Conservation (phyloP, 2,797 vertebrate species). For the Neosilurus hyrtlii region DNA sequence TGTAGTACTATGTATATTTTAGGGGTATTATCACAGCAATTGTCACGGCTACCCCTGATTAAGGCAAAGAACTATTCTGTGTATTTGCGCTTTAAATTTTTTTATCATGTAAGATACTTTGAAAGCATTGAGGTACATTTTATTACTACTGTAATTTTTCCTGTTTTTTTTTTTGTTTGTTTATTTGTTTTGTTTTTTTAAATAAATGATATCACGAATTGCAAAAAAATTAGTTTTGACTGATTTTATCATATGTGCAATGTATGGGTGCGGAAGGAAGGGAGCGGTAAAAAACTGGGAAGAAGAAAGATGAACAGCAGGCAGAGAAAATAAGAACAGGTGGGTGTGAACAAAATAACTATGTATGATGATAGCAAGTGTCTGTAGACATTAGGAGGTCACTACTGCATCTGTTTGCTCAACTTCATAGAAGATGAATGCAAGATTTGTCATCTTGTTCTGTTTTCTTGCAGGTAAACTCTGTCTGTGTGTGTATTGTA, state of each 20-base stretch:
- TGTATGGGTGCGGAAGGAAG: background rate
- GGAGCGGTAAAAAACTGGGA: background rate
- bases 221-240: background rate
- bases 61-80: constrained; percentile 77
- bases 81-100: constrained; percentile 79
- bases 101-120: constrained; percentile 68
- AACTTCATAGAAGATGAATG: constrained; percentile 29
- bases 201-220: constrained; percentile 72
- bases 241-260: background rate
- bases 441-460: constrained; percentile 33
- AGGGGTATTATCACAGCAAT: constrained; percentile 47
- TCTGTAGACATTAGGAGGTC: background rate
- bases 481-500: background rate
- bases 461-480: constrained; percentile 47
- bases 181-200: constrained; percentile 63
- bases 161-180: constrained; percentile 57
- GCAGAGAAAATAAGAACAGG: constrained; percentile 21
- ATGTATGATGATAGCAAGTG: background rate
- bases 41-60: constrained; percentile 65
- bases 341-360: constrained; percentile 9
- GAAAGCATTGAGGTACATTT: constrained; percentile 75
- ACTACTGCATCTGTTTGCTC: background rate
- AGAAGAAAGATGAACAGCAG: background rate
- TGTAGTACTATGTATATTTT: constrained; percentile 55
- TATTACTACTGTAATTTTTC: constrained; percentile 62